Base-by-base conservation (phyloP, 2,797 vertebrate species). In the Halcyon badia region DNA sequence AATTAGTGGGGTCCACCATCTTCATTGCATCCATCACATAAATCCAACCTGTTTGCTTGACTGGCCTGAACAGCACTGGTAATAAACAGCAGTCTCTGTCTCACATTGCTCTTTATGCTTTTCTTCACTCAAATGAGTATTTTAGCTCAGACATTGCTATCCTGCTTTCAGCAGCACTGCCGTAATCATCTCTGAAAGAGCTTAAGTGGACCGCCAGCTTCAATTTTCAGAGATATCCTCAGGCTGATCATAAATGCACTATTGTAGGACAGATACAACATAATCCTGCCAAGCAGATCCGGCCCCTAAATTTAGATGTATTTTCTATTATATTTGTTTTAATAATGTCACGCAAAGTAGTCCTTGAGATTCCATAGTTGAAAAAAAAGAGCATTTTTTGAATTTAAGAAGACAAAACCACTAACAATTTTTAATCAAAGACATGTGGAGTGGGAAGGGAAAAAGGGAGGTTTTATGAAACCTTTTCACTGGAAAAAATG, bases 401-500 rank as follows among this genome's bases (percentile, higher is more conserved):
- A 65, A 11, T 41, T 82, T 88, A 69, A 69, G 42, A 86, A 58
- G 69, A 66, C 14, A 76, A 88, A 93, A 61, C 0, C 11, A 56
- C 14, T 33, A 22, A 66, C 60, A 26, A 7, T n/a, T 66, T 76
- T 86, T 48, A 82, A 89, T 82, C 26, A 73, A 87, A 90, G 51
- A 52, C 22, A 49, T n/a, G 11, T 44, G 42, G 66, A 75, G 44
- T 26, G 7, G 5, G 11, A 48, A 11, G 8, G 2, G 2, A 1
- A 5, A 37, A 54, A 54, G 54, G 7, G 57, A 75, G n/a, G 9
- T 35, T 88, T 95, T 86, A 76, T 79, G 80, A 81, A 93, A 91
- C 17, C 1, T 88, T 73, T 79, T 82, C 28, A 52, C 3, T 84
- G 91, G 88, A 92, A 97, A 97, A 91, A 91, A 66, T 90, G 56